Percentiles rank a stretch among this genome's conserved stretches.
Evolutionary conservation across 2,797 vertebrate species (phyloP).

Genomic region (Discoglossus pictus): DNA sequence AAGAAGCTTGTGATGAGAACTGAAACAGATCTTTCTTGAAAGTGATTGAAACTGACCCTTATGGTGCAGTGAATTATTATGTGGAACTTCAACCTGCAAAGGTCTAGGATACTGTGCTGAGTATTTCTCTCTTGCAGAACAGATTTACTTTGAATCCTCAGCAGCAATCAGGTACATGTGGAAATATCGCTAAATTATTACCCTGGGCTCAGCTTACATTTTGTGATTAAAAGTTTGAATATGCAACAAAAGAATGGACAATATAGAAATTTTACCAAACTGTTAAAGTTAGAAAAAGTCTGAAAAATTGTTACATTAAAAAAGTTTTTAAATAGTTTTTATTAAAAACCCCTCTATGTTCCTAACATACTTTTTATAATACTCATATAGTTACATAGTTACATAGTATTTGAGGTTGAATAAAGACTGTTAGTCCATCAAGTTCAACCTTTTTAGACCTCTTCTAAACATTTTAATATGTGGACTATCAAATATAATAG

Average conservation of each 20-base stretch:
- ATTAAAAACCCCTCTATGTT: too few relatives aligned
- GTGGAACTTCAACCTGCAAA: background rate
- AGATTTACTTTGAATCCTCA: background rate
- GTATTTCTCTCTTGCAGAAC: background rate
- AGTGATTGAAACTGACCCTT: background rate
- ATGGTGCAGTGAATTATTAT: background rate
- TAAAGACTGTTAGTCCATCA: too few relatives aligned
- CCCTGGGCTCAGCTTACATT: background rate
- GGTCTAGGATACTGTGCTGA: background rate
- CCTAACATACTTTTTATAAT: too few relatives aligned
- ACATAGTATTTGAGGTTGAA: too few relatives aligned
- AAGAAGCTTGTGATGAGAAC: background rate
- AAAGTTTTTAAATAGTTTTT: too few relatives aligned
- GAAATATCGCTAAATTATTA: background rate
- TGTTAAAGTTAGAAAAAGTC: too few relatives aligned
- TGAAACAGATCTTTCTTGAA: background rate
- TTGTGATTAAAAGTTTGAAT: background rate
- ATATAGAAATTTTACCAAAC: too few relatives aligned
- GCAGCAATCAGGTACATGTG: background rate
- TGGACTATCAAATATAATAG: too few relatives aligned
- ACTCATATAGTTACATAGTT: too few relatives aligned
- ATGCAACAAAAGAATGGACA: background rate
- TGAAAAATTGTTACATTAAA: too few relatives aligned
- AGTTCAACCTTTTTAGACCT: too few relatives aligned
- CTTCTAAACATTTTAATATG: too few relatives aligned